Base-by-base conservation (phyloP, 53 echinoderm and acorn worm species). In the Arbacia lixula region DNA sequence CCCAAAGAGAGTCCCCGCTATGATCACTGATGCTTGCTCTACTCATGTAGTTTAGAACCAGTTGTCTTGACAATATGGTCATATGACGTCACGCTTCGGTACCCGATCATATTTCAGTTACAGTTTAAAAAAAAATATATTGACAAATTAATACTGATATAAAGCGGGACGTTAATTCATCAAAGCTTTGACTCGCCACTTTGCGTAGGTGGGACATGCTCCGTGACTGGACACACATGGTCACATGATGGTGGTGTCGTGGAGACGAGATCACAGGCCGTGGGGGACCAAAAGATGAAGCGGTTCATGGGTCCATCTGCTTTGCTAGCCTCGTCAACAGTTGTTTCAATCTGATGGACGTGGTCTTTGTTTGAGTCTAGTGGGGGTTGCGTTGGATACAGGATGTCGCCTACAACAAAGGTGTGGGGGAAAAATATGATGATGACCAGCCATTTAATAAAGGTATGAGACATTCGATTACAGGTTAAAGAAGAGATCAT, bases 161-260 rank as follows among this genome's bases (percentile, higher is more conserved):
- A n/a, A n/a, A n/a, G n/a, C n/a, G n/a, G n/a, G 5, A 55, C 55
- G 26, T 55, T 55, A 24, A 27, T 58, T 58, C 58, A 58, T 20
- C 4, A 63, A 2, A 32, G 4, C 2, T 38, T 21, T 4, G 28
- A 8, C 42, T 69, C 69, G 43, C 43, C 40, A 41, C 16, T 69
- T 69, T 5, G 69, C 26, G 27, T 69, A 26, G 69, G 69, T 24
- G 69, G 69, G 4, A 69, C 43, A 69, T 69, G 69, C 5, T 69
- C 43, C 26, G 11, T 43, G 2, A 69, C 43, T 4, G 69, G 69
- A 69, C 42, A 42, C 1, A 69, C 69, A 19, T 69, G 69, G 20
- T 43, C 43, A 12, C 41, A 42, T 14, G 12, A 12, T 43, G 40
- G 69, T 6, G 29, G 14, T 12, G 3, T 26, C 14, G 69, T 42